These are phyloP conservation scores for Spatula clypeata DNA, from an alignment of 2,797 vertebrate species.

Conservation along the genomic window DNA sequence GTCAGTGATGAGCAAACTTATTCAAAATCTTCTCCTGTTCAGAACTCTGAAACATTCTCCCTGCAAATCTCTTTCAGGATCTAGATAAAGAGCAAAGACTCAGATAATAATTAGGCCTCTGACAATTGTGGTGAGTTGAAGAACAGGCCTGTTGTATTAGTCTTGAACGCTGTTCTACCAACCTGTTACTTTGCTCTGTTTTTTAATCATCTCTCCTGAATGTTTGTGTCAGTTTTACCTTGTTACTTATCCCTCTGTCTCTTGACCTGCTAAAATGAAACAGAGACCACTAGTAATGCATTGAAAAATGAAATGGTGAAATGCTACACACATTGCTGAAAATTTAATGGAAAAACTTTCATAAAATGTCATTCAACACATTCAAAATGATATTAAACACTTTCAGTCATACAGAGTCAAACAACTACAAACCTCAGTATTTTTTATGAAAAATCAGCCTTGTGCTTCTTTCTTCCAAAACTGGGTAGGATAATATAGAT, in stretches of 20 bases:
- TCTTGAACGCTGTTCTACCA: slow-evolving; percentile 9
- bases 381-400: slow-evolving; percentile 2
- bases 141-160: slow-evolving; percentile 10
- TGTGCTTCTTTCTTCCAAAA: not conserved
- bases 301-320: not conserved
- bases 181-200: slow-evolving; percentile 16
- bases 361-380: not conserved
- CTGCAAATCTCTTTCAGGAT: slow-evolving; percentile 28
- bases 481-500: not conserved
- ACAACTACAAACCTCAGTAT: not conserved
- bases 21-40: slow-evolving; percentile 16
- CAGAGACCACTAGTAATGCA: not conserved
- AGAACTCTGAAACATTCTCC: not conserved
- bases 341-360: not conserved
- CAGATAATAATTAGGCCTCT: slow-evolving; percentile 28
- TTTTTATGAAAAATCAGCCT: not conserved
- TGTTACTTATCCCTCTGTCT: not conserved
- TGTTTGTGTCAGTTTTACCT: not conserved
- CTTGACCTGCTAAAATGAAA: slow-evolving; percentile 45
- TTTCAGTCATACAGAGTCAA: not conserved
- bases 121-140: not conserved
- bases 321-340: not conserved
- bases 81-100: not conserved
- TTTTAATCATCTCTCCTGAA: slow-evolving; percentile 35
- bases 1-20: not conserved